Conservation (phyloP, 2,113 vertebrate species). For the Aptenodytes forsteri region DNA sequence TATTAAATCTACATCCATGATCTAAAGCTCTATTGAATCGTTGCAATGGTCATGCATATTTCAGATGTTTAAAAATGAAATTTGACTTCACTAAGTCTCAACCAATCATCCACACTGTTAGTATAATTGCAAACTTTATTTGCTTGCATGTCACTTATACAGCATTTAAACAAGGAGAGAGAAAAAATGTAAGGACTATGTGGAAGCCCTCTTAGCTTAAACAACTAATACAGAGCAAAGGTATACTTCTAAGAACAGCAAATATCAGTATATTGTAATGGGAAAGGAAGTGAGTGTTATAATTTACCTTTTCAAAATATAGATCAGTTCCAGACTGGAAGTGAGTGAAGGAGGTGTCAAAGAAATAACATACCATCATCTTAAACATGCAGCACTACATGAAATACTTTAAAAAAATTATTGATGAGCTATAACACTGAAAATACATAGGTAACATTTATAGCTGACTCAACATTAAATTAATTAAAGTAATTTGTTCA, state of each 20-base stretch:
- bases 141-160: neutral
- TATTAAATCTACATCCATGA: conserved; percentile 17
- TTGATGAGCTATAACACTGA: neutral
- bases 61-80: conserved; percentile 17
- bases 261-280: neutral
- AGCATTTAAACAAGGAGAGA: neutral
- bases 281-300: neutral
- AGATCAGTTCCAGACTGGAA: neutral
- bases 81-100: neutral
- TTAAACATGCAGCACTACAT: neutral
- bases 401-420: neutral
- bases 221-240: neutral
- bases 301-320: neutral
- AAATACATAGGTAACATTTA: neutral
- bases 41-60: conserved; percentile 11
- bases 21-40: neutral
- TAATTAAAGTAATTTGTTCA: neutral
- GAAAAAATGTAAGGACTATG: neutral
- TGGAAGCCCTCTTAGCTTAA: neutral
- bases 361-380: neutral
- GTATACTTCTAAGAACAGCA: neutral
- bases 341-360: neutral
- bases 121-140: neutral
- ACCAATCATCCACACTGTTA: neutral
- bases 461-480: neutral